Conservation (phyloP, 2,797 vertebrate genomes). For the Capromys pilorides region DNA sequence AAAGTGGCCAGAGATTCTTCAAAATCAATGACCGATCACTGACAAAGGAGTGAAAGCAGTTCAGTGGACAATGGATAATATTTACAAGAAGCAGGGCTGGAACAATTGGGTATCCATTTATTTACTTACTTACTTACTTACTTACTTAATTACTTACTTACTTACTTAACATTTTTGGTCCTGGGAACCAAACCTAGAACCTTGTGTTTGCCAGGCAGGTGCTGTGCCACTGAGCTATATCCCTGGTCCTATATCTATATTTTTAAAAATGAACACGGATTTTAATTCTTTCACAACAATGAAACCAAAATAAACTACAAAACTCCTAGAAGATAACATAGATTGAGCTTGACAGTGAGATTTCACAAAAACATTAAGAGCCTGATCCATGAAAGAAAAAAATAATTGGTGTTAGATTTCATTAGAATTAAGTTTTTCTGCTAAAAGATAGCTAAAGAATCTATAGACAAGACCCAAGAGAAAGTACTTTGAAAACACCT, state of each 20-base stretch:
- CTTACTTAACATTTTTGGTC: too few relatives aligned
- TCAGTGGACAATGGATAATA: not conserved
- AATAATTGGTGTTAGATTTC: not conserved
- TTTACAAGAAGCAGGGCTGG: not conserved
- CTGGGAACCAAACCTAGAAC: too few relatives aligned
- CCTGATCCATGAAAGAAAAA: not conserved
- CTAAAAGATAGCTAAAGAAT: not conserved
- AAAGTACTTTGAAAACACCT: not conserved
- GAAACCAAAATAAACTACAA: not conserved
- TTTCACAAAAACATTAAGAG: not conserved
- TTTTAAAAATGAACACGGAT: not conserved
- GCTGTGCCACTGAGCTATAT: too few relatives aligned
- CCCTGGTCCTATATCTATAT: not conserved
- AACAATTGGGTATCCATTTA: not conserved
- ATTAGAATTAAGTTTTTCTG: not conserved
- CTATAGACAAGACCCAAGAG: not conserved
- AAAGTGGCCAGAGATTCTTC: not conserved
- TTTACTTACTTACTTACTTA: not conserved
- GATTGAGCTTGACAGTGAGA: not conserved
- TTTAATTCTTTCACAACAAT: not conserved
- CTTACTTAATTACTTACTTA: not conserved
- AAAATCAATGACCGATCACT: not conserved
- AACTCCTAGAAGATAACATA: not conserved
- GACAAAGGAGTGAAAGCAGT: not conserved
- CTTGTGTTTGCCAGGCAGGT: too few relatives aligned